A percentile compares a stretch with the other conserved stretches of the same genome.
phyloP scores from a whole-genome alignment of 2,113 vertebrate species.

The Poicephalus meyeri region DNA sequence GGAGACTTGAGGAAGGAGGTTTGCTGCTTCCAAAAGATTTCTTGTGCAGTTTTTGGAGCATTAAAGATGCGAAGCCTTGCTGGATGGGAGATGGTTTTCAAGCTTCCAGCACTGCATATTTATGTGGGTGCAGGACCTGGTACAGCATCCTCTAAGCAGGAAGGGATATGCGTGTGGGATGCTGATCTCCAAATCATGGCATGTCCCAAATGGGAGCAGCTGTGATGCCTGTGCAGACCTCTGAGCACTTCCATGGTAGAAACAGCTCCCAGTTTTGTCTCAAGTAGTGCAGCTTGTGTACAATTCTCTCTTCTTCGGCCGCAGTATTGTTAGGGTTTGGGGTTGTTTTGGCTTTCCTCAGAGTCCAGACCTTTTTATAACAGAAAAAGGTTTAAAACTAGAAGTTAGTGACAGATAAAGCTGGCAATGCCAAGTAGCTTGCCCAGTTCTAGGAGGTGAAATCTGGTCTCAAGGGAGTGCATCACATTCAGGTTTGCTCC shows the following conservation, averaged over 20 bases:
- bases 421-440: background rate
- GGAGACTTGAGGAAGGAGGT: background rate
- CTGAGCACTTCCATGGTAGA: background rate
- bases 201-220: background rate
- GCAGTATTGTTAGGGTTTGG: background rate
- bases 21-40: background rate
- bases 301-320: background rate
- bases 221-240: background rate
- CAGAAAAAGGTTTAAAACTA: background rate
- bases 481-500: background rate
- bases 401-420: background rate
- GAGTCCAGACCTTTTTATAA: background rate
- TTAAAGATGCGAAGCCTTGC: background rate
- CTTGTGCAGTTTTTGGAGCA: fast-evolving
- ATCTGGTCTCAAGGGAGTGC: background rate
- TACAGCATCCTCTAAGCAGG: background rate
- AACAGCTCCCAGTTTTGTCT: background rate
- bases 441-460: background rate
- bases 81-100: background rate
- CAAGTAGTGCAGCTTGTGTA: background rate
- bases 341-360: background rate
- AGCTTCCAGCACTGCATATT: fast-evolving
- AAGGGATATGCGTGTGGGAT: fast-evolving
- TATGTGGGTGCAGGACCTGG: background rate
- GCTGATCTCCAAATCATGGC: background rate